phyloP scores from a whole-genome alignment of 2,113 vertebrate genomes.

The Gallinago media region DNA sequence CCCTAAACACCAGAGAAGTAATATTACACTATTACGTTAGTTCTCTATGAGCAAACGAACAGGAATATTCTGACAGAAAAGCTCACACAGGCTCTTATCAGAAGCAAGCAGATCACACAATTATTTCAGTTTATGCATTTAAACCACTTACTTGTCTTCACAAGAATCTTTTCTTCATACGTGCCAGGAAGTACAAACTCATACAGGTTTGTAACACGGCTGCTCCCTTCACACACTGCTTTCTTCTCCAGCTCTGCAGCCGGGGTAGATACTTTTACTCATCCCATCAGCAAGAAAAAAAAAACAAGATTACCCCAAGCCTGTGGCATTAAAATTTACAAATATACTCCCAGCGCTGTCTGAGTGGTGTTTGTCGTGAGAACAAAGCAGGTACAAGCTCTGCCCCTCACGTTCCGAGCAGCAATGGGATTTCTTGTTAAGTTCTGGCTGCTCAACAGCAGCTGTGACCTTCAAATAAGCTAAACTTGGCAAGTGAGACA shows the following conservation, averaged over 20 bases:
- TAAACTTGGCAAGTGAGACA: neutral
- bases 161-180: accelerated
- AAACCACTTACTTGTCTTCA: neutral
- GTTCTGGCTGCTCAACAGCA: neutral
- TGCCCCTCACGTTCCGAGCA: neutral
- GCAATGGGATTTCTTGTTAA: neutral
- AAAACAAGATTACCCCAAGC: neutral
- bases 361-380: neutral
- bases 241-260: neutral
- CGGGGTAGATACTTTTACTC: neutral
- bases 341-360: neutral
- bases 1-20: neutral
- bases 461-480: neutral
- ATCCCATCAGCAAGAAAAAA: neutral
- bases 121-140: neutral
- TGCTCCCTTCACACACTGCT: neutral
- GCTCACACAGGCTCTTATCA: neutral
- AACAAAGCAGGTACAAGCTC: neutral
- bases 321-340: neutral
- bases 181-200: accelerated
- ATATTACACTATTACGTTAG: neutral
- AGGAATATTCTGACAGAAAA: neutral
- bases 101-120: neutral
- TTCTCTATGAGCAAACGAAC: accelerated
- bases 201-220: neutral